Evolutionary conservation across 2,797 vertebrate genomes (phyloP), one percentile per base, ranked within the genome.

Genomic region (Salmo trutta): DNA sequence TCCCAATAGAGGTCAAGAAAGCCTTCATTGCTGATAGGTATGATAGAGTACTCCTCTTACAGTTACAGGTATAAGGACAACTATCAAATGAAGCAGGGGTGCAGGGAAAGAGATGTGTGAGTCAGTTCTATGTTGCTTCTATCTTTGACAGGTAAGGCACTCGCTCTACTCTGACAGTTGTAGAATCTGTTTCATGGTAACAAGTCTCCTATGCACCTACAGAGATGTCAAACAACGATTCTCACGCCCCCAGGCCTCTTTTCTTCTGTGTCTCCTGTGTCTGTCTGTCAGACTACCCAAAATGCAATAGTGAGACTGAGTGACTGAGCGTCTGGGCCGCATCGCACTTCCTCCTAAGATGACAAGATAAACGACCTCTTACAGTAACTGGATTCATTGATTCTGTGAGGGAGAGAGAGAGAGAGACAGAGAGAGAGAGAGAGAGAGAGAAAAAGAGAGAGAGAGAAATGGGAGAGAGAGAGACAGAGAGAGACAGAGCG

Each of bases 241-340:
- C 29, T 51, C 21, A 6, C 65, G 71, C 41, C 71, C 29, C 15
- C 14, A 27, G 51, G 33, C 36, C 21, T 36, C 19, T 24, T 73
- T 27, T 19, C 24, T 56, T 17, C 7, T 8, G 51, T 33, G 52
- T 31, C 73, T 66, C 33, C 56, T 14, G 51, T 54, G 75, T 21
- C 59, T 19, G n/a, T 80, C 59, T 62, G n/a, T 81, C 83, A 80
- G 77, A 81, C 75, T 86, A 82, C 10, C 79, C 84, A 86, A 82
- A 83, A 86, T 82, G 78, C 78, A 84, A 73, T 36, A 47, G 41
- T 47, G 41, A 47, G 16, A 53, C 16, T 64, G 75, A 29, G 76
- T 80, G 75, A 47, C 66, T 1, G 71, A 16, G 51, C 64, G 76
- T 72, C 54, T 41, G 77, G 80, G 16, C 54, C 19, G 5, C 54